These are phyloP conservation scores for Tenthredo mesomela DNA, from an alignment of 2,888 invertebrate species.

Conservation along the genomic window DNA sequence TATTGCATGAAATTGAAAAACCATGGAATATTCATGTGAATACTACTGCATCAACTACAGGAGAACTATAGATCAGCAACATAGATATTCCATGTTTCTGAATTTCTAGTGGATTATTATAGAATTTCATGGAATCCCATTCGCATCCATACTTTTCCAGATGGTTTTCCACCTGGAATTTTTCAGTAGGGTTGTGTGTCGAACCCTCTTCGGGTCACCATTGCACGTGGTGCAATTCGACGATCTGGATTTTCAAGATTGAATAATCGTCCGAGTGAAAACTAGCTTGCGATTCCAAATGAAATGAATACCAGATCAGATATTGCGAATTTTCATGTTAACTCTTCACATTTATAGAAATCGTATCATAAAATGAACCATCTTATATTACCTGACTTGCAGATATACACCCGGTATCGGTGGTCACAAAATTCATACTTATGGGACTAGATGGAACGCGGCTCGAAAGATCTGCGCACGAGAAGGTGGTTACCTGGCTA, in stretches of 20 bases:
- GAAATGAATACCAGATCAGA: not conserved
- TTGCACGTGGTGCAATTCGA: not conserved
- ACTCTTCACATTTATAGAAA: not conserved
- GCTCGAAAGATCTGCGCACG: not conserved
- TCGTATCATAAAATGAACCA: no score
- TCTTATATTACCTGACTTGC: not conserved
- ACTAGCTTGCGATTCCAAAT: not conserved
- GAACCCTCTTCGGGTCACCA: no score
- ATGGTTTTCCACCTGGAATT: no score
- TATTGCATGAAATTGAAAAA: no score
- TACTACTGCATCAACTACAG: no score
- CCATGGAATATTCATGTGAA: no score
- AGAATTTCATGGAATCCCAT: no score
- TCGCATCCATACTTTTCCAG: no score
- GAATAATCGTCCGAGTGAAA: not conserved
- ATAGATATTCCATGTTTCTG: no score
- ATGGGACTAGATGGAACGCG: not conserved
- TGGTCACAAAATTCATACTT: constrained; percentile 22
- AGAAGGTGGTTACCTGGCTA: constrained; percentile 28
- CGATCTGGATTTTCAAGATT: not conserved
- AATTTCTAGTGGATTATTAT: no score
- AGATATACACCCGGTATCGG: constrained; percentile 14
- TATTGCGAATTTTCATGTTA: not conserved
- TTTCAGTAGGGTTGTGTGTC: no score
- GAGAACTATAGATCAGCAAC: no score